phyloP scores from a whole-genome alignment of 2,113 vertebrate genomes.

The Notechis scutatus region DNA sequence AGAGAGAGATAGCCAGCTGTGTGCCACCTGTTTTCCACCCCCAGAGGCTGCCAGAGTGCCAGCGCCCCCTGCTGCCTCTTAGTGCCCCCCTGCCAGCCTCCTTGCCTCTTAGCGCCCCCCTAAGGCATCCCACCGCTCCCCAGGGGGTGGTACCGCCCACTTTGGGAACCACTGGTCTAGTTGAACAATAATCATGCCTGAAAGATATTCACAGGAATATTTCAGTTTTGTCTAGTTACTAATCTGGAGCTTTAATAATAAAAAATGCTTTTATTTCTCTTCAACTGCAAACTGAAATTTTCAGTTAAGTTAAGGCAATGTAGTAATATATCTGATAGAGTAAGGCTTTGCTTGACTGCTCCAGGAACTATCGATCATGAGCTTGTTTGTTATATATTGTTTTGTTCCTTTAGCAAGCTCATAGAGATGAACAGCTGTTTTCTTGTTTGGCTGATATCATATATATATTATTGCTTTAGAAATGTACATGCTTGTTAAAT shows the following conservation, averaged over 20 bases:
- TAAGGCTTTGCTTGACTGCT: background rate
- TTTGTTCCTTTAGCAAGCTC: background rate
- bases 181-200: background rate
- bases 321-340: background rate
- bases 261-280: background rate
- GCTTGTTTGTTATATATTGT: background rate
- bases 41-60: too few relatives aligned
- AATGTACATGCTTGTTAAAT: background rate
- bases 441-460: background rate
- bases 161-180: background rate
- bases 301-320: slow-evolving; percentile 1
- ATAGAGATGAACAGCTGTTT: background rate
- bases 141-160: too few relatives aligned
- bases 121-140: too few relatives aligned
- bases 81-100: too few relatives aligned
- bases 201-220: background rate
- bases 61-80: too few relatives aligned
- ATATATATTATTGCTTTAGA: background rate
- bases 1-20: too few relatives aligned
- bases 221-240: background rate
- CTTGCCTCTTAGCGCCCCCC: too few relatives aligned
- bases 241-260: background rate
- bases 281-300: background rate
- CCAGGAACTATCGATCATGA: background rate
- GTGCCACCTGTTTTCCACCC: too few relatives aligned